These are phyloP conservation scores for Tarsius wallacei DNA, from an alignment of 2,797 vertebrate species.

Conservation along the genomic window DNA sequence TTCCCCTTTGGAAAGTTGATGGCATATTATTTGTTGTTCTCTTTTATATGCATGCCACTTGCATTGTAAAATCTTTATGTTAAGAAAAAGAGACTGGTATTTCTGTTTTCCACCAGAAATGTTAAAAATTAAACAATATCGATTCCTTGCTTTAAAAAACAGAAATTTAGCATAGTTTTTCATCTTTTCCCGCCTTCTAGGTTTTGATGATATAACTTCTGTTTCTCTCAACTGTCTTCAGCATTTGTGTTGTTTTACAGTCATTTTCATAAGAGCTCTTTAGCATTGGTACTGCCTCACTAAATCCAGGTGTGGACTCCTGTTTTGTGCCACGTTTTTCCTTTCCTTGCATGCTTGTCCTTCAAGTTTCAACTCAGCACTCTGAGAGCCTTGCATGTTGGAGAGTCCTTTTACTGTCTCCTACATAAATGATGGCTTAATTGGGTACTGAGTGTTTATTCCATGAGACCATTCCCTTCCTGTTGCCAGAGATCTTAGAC, in stretches of 20 bases:
- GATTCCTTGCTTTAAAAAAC: constrained; percentile 19
- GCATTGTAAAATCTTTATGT: constrained; percentile 28
- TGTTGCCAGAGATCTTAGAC: not conserved
- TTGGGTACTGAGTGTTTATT: not conserved
- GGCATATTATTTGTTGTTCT: constrained; percentile 16
- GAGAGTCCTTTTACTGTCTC: not conserved
- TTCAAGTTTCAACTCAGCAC: not conserved
- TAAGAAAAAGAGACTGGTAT: constrained; percentile 5
- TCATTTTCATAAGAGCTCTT: not conserved
- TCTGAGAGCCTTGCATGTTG: accelerated
- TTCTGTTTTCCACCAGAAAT: not conserved
- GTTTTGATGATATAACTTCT: not conserved
- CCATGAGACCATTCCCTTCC: not conserved
- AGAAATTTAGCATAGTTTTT: not conserved
- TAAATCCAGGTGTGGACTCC: too few relatives aligned
- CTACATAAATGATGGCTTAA: not conserved
- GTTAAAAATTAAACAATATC: not conserved
- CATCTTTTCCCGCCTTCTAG: not conserved
- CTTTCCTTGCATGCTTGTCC: not conserved
- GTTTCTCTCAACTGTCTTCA: not conserved
- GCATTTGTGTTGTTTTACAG: not conserved
- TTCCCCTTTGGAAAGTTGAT: not conserved
- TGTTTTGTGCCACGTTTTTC: not conserved
- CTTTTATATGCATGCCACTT: not conserved
- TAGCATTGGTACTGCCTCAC: not conserved